Base-by-base conservation (phyloP, 2,113 vertebrate species). In the Hoplias malabaricus region DNA sequence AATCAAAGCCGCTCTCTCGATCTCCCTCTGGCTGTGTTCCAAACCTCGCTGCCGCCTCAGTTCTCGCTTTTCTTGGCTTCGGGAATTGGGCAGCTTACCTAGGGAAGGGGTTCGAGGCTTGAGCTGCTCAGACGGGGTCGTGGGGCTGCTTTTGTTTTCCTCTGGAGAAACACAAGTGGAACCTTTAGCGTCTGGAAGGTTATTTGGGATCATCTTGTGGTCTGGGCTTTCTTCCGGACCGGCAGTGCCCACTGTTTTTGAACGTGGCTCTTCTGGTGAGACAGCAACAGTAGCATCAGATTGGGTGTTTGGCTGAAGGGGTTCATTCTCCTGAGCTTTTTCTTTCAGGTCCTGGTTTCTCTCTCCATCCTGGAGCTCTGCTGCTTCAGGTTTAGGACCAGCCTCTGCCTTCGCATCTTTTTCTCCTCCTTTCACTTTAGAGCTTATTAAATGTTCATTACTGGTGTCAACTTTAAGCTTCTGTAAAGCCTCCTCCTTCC, bases 11-110 rank as follows among this genome's bases (percentile, higher is more conserved):
- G 53, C 95, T 46, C 92, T 94, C 46, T 93, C 93, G 1, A 91
- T 95, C 88, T 98, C 95, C 54, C 96, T 85, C 81, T 95, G 92
- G 2, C 95, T 96, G 63, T 99, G 98, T 53, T 98, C 93, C 83
- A 99, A 91, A 11, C 96, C 97, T 56, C 98, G 90, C 70, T 93
- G 94, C 38, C 96, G 92, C 65, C 98, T 92, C 13, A 88, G 93
- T 69, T 98, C 96, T 0, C 97, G 89, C 87, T 99, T 99, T 84
- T 96, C 96, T 74, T 94, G 93, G 84, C 90, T 96, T 85, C 87
- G 88, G 0, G 82, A 68, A 0, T 40, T 27, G 29, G 65, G 73
- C 34, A 63, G 77, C 66, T 77, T 90, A 59, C 50, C 79, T 5
- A 83, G 6, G 0, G 46, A 23, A 5, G 81, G 68, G 13, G 82